These are phyloP conservation scores for Rhinopithecus roxellana DNA, from an alignment of 2,113 vertebrate genomes.

Conservation along the genomic window DNA sequence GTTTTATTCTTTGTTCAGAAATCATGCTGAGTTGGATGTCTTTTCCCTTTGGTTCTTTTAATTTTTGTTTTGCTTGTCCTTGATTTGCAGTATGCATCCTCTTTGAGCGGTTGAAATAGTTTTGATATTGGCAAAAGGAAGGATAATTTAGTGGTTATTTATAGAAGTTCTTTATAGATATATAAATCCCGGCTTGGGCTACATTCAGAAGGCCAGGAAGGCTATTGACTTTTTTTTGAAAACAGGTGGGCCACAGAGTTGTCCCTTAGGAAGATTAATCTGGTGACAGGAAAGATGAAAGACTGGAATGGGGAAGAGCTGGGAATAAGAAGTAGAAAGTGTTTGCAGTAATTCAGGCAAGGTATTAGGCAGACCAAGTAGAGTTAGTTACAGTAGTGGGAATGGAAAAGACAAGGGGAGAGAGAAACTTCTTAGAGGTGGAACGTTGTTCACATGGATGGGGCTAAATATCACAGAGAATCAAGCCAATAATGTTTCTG, in stretches of 20 bases:
- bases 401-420: background rate
- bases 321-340: background rate
- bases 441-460: background rate
- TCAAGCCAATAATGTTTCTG: background rate
- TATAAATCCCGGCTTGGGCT: background rate
- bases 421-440: background rate
- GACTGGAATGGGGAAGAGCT: background rate
- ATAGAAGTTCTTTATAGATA: background rate
- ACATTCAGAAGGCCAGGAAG: background rate
- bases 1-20: constrained; percentile 43
- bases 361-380: background rate
- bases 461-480: background rate
- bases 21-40: background rate
- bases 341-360: background rate
- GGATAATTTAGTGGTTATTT: background rate
- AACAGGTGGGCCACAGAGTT: background rate
- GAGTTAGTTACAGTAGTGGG: background rate
- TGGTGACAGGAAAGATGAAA: background rate
- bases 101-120: background rate
- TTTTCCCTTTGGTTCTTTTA: background rate
- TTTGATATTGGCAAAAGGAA: constrained; percentile 23
- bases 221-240: background rate
- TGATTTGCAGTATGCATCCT: background rate
- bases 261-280: background rate
- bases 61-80: background rate